These are phyloP conservation scores for Gallinago paraguaiae DNA, from an alignment of 2,113 vertebrate species.

Conservation along the genomic window DNA sequence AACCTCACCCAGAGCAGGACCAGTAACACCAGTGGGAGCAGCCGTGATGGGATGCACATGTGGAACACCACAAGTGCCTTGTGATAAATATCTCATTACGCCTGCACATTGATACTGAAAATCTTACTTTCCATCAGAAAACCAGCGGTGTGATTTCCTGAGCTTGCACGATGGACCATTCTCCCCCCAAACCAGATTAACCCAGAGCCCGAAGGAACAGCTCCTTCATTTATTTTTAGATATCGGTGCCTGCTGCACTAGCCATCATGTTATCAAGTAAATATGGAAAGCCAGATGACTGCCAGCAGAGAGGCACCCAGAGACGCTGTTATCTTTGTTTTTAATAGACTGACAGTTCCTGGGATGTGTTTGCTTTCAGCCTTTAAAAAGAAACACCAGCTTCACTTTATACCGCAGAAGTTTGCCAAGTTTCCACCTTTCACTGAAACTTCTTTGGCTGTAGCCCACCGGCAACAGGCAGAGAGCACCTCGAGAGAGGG, in stretches of 20 bases:
- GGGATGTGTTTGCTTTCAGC: slow-evolving; percentile 8
- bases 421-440: slow-evolving; percentile 47
- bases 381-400: slow-evolving; percentile 17
- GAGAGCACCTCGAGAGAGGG: neutral
- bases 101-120: neutral
- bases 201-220: neutral
- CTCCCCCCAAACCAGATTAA: neutral
- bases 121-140: rapidly evolving
- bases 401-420: neutral
- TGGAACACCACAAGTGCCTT: neutral
- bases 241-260: neutral
- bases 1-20: neutral
- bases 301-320: slow-evolving; percentile 1
- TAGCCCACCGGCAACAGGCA: neutral
- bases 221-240: neutral
- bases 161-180: neutral
- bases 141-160: rapidly evolving
- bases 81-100: neutral
- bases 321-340: neutral
- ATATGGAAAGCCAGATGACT: neutral
- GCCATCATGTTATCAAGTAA: neutral
- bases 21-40: neutral
- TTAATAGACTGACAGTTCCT: neutral
- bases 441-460: neutral
- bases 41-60: rapidly evolving